phyloP scores from a whole-genome alignment of 2,113 vertebrate genomes.

The Herpetotheres cachinnans region DNA sequence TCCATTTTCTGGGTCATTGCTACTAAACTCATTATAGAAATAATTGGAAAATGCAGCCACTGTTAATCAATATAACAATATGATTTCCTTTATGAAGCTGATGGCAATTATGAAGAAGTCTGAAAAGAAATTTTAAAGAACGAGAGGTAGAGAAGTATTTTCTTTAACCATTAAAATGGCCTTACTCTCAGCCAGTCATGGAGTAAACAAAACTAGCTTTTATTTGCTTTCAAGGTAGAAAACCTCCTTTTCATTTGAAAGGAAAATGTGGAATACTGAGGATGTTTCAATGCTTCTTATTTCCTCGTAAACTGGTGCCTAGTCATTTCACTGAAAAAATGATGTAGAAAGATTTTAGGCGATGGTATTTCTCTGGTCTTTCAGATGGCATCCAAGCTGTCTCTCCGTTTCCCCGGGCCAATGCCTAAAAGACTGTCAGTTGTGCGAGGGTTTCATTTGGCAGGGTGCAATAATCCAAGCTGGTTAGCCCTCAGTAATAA shows the following conservation, averaged over 20 bases:
- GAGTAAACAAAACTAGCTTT: not conserved
- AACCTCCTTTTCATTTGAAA: not conserved
- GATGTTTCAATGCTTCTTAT: not conserved
- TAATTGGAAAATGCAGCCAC: slow-evolving; percentile 67
- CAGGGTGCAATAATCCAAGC: not conserved
- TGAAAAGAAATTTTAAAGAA: slow-evolving; percentile 2
- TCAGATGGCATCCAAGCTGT: not conserved
- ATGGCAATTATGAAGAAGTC: slow-evolving; percentile 21
- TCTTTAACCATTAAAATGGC: not conserved
- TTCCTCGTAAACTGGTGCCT: not conserved
- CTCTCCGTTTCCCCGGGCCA: not conserved
- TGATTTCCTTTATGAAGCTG: slow-evolving; percentile 44
- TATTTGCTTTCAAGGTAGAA: not conserved
- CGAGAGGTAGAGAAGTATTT: not conserved
- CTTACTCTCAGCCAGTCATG: not conserved
- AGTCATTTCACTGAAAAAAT: not conserved
- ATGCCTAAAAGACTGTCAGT: not conserved
- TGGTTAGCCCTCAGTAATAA: not conserved
- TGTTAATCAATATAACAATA: slow-evolving; percentile 65
- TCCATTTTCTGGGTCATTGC: slow-evolving; percentile 73
- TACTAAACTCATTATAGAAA: slow-evolving; percentile 68
- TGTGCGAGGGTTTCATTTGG: not conserved
- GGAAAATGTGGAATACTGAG: not conserved
- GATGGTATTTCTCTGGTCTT: not conserved
- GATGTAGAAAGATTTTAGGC: not conserved